Base-by-base conservation (phyloP, 1,140 invertebrate species). In the Venustaconcha ellipsiformis region DNA sequence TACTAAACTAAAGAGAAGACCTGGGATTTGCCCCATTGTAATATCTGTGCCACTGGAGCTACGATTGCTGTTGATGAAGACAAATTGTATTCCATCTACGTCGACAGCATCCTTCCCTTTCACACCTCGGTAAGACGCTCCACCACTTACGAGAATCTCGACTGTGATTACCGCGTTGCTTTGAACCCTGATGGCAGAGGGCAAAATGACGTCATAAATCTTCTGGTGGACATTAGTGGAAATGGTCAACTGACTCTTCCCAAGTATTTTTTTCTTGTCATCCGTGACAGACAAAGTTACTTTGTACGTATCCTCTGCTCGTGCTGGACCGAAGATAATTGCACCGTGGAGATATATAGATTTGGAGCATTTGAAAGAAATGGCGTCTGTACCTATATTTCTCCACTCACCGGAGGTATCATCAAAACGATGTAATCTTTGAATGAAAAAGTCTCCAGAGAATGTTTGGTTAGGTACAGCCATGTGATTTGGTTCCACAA, bases 311-410 rank as follows among this genome's bases (percentile, higher is more conserved):
- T 76, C 74, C 23, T 76, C 66, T 2, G 57, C 74, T 11, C 23
- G 37, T 13, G 68, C 60, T 1, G 67, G 57, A 14, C 74, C 74
- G 37, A 48, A 76, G 17, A 76, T 57, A 55, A 70, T 64, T 17
- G 57, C 63, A 30, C 74, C 74, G 37, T 71, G 71, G 0, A 76
- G 68, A 66, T 66, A 62, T 58, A 76, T 76, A 13, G 74, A 69
- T n/a, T 70, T 56, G 30, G 68, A 57, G 15, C 70, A 68, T 14
- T 56, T 76, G 56, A 76, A 76, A 3, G 74, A 76, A 56, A 76
- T 76, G 8, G 74, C 37, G 67, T 76, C 74, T 14, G 74, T 59
- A 14, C 74, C 67, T 56, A 70, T 76, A 26, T 76, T 68, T 65
- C 71, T 76, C 74, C 74, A 76, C 48, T 70, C 68, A 14, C 74